A percentile compares a stretch with the other conserved stretches of the same genome.
Conservation (phyloP, 2,113 vertebrate species). For the Xenopus tropicalis region UCB_Xtro_10.0 CM004452.2:40462501-40463000, state of each 20-base stretch:
- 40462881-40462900: too few relatives aligned
- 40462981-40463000: too few relatives aligned
- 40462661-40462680: constrained; percentile 27
- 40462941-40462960: too few relatives aligned
- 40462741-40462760: background rate
- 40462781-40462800: too few relatives aligned
- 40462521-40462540: constrained; percentile 13
- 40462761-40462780: too few relatives aligned
- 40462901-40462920: too few relatives aligned
- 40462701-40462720: constrained; percentile 32
- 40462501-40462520: constrained; percentile 25
- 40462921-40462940: too few relatives aligned
- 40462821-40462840: too few relatives aligned
- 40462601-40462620: constrained; percentile 21
- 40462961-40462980: too few relatives aligned
- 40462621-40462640: constrained; percentile 4
- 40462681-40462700: constrained; percentile 19
- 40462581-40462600: constrained; percentile 33
- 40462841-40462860: too few relatives aligned
- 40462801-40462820: too few relatives aligned
- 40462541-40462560: constrained; percentile 21
- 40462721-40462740: constrained; percentile 13
- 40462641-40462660: constrained; percentile 39
- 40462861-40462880: too few relatives aligned
- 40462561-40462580: constrained; percentile 39